phyloP scores from a whole-genome alignment of 2,113 vertebrate species.

The Nothoprocta pentlandii region DNA sequence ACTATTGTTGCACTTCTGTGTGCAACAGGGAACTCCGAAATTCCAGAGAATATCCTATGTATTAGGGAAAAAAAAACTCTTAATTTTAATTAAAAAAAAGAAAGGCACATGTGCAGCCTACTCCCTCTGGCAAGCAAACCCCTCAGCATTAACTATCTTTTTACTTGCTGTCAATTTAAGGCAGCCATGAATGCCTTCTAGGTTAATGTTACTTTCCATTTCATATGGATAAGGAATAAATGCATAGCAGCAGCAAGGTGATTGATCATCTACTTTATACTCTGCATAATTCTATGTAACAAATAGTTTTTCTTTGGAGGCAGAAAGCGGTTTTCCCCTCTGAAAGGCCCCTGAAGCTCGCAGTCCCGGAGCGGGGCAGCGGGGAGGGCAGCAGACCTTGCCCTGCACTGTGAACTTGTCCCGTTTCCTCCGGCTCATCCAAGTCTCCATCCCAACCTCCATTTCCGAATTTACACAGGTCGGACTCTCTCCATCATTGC shows the following conservation, averaged over 20 bases:
- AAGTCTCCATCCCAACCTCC: rapidly evolving
- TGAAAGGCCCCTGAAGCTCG: neutral
- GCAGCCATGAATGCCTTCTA: neutral
- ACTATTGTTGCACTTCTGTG: neutral
- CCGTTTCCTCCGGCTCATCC: neutral
- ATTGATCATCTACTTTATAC: neutral
- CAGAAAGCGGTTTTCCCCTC: neutral
- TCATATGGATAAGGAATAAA: neutral
- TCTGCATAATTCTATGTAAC: neutral
- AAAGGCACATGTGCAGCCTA: neutral
- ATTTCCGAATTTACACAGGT: neutral
- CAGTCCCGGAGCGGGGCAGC: neutral
- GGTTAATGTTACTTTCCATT: neutral
- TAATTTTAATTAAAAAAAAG: neutral
- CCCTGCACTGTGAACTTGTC: rapidly evolving
- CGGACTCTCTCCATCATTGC: neutral
- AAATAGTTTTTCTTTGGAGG: neutral
- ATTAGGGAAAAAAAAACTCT: neutral
- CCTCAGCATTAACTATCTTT: neutral
- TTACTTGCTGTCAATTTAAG: neutral
- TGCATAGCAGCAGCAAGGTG: neutral
- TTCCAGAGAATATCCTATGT: neutral
- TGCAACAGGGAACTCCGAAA: neutral
- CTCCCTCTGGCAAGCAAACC: neutral
- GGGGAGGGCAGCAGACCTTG: neutral